Evolutionary conservation across 1,140 invertebrate species (phyloP).

Genomic region (Leptopilina boulardi): DNA sequence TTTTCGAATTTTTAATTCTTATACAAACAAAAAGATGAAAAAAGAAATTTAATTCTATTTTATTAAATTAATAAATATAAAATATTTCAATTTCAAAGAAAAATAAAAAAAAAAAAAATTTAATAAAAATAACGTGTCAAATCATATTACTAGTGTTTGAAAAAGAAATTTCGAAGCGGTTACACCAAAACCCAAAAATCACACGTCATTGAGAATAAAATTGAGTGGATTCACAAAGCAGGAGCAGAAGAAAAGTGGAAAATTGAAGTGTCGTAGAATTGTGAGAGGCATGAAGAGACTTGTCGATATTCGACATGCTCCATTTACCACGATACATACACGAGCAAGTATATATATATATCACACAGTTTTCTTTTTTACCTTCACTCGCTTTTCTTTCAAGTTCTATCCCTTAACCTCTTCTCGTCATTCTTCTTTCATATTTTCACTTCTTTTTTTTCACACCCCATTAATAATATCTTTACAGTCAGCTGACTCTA

Average conservation of each 20-base stretch:
- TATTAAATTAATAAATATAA: too few species aligned
- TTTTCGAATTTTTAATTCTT: too few species aligned
- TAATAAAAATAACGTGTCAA: neutral
- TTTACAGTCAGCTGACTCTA: neutral
- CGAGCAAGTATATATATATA: constrained; percentile 62
- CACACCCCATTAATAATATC: constrained; percentile 6
- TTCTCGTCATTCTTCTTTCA: neutral
- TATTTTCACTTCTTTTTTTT: neutral
- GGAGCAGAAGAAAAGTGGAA: neutral
- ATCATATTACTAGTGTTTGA: neutral
- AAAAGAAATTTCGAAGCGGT: neutral
- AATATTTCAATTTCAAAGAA: too few species aligned
- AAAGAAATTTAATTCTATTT: too few species aligned
- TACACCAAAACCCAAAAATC: constrained; percentile 32
- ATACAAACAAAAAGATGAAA: too few species aligned
- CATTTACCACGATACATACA: constrained; percentile 63
- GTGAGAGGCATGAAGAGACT: constrained; percentile 43
- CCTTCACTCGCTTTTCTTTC: neutral
- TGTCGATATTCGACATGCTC: constrained; percentile 57
- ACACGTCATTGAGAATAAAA: constrained; percentile 46
- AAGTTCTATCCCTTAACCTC: neutral
- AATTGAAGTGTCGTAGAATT: constrained; percentile 36
- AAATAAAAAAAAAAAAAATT: neutral
- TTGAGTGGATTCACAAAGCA: neutral
- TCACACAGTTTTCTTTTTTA: constrained; percentile 43